Evolutionary conservation across 1,140 invertebrate genomes (phyloP).

Genomic region (Lepidurus packardi): DNA sequence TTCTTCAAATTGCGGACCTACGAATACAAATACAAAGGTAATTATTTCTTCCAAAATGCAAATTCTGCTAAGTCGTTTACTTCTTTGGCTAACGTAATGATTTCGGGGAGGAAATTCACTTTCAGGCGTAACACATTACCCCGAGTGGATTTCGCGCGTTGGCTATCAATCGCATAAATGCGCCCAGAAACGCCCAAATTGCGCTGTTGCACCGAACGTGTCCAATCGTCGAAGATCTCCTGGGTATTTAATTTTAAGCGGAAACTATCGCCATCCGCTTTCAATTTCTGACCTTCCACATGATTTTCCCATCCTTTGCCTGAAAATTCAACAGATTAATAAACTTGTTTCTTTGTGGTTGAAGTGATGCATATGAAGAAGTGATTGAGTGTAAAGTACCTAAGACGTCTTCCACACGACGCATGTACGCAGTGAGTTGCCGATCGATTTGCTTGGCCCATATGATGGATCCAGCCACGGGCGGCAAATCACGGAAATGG

Average conservation of each 20-base stretch:
- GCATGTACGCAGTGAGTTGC: constrained; percentile 93
- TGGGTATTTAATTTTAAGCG: constrained; percentile 89
- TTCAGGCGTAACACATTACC: constrained; percentile 84
- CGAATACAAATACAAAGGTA: constrained; percentile 34
- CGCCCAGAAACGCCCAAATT: constrained; percentile 87
- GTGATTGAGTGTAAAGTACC: constrained; percentile 49
- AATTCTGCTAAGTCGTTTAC: constrained; percentile 43
- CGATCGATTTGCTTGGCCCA: constrained; percentile 99
- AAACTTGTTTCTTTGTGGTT: neutral
- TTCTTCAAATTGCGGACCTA: constrained; percentile 91
- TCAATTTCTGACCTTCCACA: constrained; percentile 96
- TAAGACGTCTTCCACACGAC: constrained; percentile 93
- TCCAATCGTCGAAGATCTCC: constrained; percentile 97
- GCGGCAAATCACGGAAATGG: constrained; percentile 85
- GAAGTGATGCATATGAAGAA: too few species aligned
- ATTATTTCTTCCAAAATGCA: neutral
- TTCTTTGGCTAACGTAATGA: constrained; percentile 97
- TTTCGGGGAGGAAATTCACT: constrained; percentile 97
- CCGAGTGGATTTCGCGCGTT: constrained; percentile 67
- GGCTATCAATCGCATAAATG: constrained; percentile 88
- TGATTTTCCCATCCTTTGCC: constrained; percentile 98
- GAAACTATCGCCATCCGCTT: constrained; percentile 96
- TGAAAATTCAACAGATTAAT: constrained; percentile 40
- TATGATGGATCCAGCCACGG: constrained; percentile 94
- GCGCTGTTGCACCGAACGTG: constrained; percentile 86